Conservation (phyloP, 2,797 vertebrate species). For the Thunnus albacares region DNA sequence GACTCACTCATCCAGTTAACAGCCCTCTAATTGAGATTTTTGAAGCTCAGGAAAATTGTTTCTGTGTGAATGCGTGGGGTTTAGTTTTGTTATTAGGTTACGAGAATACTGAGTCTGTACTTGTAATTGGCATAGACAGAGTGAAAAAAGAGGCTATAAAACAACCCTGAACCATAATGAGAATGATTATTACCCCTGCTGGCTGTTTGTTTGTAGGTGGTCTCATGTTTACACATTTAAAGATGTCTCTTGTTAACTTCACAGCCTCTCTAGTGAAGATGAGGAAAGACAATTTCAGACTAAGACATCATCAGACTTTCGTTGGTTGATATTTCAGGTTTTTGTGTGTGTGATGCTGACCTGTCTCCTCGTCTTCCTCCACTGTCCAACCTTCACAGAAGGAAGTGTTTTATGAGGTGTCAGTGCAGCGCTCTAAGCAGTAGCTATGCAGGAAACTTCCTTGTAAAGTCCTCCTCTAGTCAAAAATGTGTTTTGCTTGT, state of each 20-base stretch:
- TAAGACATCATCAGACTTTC: constrained; percentile 9
- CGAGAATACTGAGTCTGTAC: constrained; percentile 20
- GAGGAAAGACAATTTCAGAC: constrained; percentile 25
- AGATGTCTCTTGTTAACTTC: constrained; percentile 24
- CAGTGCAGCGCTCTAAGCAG: constrained; percentile 7
- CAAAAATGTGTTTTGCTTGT: too few species aligned
- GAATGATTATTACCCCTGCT: constrained; percentile 36
- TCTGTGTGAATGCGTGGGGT: constrained; percentile 18
- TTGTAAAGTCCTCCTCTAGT: too few species aligned
- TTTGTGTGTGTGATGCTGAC: constrained; percentile 25
- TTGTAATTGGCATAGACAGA: constrained; percentile 53
- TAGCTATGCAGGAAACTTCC: too few species aligned
- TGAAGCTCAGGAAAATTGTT: constrained; percentile 41
- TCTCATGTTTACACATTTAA: constrained; percentile 30
- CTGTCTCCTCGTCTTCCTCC: neutral
- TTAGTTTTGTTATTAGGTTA: constrained; percentile 36
- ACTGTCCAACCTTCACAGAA: neutral
- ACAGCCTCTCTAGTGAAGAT: constrained; percentile 4
- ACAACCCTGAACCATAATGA: constrained; percentile 36
- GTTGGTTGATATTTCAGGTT: constrained; percentile 25
- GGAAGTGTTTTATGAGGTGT: constrained; percentile 49
- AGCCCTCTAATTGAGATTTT: constrained; percentile 43
- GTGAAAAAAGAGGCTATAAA: constrained; percentile 43
- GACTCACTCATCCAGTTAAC: constrained; percentile 35
- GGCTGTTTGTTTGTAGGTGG: constrained; percentile 61